Evolutionary conservation across 30 jellyfish, hydroid and myxozoan genomes (phyloP).

Genomic region (Aurelia aurita): DNA sequence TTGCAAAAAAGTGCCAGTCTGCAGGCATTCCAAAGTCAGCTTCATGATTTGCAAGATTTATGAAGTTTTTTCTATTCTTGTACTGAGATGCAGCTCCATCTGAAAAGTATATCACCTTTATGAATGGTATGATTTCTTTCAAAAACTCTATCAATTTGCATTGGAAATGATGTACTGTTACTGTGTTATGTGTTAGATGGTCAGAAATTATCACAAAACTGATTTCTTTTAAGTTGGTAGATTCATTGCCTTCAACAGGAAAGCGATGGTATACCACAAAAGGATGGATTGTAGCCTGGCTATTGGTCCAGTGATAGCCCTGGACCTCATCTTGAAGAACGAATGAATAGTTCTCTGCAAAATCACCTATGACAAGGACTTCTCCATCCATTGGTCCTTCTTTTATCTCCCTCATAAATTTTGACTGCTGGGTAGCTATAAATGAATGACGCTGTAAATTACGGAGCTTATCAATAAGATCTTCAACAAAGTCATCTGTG

Average conservation of each 20-base stretch:
- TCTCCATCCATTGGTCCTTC: constrained; percentile 17
- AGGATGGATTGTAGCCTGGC: constrained; percentile 63
- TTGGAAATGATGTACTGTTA: constrained; percentile 27
- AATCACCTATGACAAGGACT: constrained; percentile 26
- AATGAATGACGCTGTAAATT: constrained; percentile 14
- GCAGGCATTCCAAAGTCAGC: constrained; percentile 48
- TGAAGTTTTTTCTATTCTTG: constrained; percentile 63
- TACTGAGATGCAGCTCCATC: constrained; percentile 79
- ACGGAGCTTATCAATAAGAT: constrained; percentile 1
- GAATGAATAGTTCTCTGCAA: constrained; percentile 71
- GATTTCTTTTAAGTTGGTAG: neutral
- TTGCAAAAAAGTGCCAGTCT: no score
- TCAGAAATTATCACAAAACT: constrained; percentile 40
- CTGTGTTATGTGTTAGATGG: constrained; percentile 51
- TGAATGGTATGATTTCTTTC: constrained; percentile 32
- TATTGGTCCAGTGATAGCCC: constrained; percentile 62
- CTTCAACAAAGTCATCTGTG: constrained; percentile 36
- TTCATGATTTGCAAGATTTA: constrained; percentile 43
- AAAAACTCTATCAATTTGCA: constrained; percentile 5
- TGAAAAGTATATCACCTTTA: constrained; percentile 45
- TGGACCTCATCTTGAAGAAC: no score
- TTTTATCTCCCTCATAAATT: constrained; percentile 17
- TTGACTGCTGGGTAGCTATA: constrained; percentile 43
- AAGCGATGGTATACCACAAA: constrained; percentile 18
- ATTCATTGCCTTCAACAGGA: constrained; percentile 35